Conservation (phyloP, 2,797 vertebrate species). For the Staurois parvus region DNA sequence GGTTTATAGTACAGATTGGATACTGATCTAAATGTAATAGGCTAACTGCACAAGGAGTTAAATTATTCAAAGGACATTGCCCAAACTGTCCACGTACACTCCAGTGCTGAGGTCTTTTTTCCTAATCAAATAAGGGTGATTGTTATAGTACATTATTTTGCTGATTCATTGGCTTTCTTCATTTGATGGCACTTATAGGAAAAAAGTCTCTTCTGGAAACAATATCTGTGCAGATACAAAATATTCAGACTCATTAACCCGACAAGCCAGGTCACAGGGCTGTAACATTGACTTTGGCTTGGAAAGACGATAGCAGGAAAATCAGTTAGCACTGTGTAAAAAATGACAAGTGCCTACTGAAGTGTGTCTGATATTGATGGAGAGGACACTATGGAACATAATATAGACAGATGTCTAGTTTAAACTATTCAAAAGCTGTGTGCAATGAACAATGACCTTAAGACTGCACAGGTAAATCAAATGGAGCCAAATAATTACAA, state of each 20-base stretch:
- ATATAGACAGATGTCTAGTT: slow-evolving; percentile 2
- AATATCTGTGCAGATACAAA: not conserved
- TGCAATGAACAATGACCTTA: slow-evolving; percentile 15
- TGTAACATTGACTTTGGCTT: not conserved
- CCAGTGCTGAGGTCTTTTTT: too few relatives aligned
- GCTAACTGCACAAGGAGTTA: too few relatives aligned
- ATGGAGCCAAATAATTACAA: not conserved
- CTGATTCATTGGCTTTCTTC: too few relatives aligned
- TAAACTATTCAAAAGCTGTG: slow-evolving; percentile 7
- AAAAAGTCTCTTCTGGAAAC: not conserved
- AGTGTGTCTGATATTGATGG: slow-evolving; percentile 10
- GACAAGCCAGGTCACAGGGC: not conserved
- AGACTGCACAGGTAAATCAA: not conserved
- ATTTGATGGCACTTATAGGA: too few relatives aligned
- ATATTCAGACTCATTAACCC: not conserved
- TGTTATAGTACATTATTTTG: not conserved
- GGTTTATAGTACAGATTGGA: too few relatives aligned
- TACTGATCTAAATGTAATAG: too few relatives aligned
- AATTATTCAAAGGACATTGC: too few relatives aligned
- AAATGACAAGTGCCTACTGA: not conserved
- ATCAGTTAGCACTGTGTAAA: slow-evolving; percentile 23
- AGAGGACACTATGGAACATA: slow-evolving; percentile 8
- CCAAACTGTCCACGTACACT: too few relatives aligned
- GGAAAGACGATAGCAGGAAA: not conserved
- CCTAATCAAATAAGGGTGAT: not conserved